Conservation (phyloP, 2,797 vertebrate species). For the Euthynnus affinis region DNA sequence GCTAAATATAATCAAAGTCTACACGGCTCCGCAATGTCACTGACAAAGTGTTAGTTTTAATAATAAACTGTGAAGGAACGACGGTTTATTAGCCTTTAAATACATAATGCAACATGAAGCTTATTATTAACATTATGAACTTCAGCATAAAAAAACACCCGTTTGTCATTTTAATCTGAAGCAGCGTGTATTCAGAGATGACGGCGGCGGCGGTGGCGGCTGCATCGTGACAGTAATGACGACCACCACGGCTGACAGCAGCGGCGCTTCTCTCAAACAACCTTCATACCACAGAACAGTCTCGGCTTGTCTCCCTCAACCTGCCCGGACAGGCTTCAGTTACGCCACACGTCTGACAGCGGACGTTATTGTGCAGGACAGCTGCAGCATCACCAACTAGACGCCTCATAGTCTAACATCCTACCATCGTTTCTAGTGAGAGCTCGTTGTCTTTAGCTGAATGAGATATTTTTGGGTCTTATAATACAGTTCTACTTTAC, state of each 20-base stretch:
- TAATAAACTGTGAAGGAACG: too few species aligned
- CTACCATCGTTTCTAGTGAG: neutral
- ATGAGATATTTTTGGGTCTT: neutral
- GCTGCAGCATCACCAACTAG: neutral
- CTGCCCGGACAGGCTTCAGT: constrained; percentile 66
- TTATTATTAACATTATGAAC: too few species aligned
- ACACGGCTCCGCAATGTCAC: neutral
- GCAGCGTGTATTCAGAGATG: too few species aligned
- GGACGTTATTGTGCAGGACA: constrained; percentile 4
- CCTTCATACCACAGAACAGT: constrained; percentile 76
- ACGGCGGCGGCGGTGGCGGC: too few species aligned
- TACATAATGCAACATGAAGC: neutral
- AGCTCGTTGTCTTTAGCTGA: neutral
- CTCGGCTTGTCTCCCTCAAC: constrained; percentile 64
- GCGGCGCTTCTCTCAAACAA: constrained; percentile 16
- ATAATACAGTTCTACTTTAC: neutral
- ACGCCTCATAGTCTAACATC: neutral
- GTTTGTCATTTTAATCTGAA: too few species aligned
- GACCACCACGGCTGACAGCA: neutral
- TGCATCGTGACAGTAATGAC: constrained; percentile 4
- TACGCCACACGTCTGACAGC: constrained; percentile 10
- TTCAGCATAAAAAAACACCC: too few species aligned
- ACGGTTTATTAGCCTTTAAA: neutral
- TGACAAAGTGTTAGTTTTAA: too few species aligned
- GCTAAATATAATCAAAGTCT: neutral